Evolutionary conservation across 2,113 vertebrate species (phyloP).

Genomic region (Alligator sinensis): DNA sequence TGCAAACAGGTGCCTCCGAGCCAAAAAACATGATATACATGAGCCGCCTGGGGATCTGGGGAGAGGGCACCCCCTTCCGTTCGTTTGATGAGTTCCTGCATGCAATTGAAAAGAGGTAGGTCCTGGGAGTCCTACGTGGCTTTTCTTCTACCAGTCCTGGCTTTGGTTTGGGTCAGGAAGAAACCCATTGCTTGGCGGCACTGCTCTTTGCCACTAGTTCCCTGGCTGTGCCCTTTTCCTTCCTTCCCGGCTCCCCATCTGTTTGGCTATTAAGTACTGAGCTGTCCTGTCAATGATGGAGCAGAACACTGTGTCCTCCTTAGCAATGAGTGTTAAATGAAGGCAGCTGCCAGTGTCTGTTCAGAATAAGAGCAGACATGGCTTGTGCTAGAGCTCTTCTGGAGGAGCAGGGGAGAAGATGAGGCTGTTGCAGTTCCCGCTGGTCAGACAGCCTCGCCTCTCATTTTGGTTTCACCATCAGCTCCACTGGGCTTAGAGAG

Average conservation of each 20-base stretch:
- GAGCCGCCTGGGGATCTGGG: constrained; percentile 99
- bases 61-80: constrained; percentile 94
- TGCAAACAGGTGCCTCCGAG: constrained; percentile 92
- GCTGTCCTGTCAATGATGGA: background rate
- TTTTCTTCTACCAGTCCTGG: fast-evolving
- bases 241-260: background rate
- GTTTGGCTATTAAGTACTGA: background rate
- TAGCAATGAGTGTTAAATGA: background rate
- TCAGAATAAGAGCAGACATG: background rate
- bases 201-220: background rate
- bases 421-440: too few species aligned
- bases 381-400: background rate
- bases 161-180: background rate
- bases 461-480: too few species aligned
- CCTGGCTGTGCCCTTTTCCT: too few species aligned
- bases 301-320: background rate
- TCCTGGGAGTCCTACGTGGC: background rate
- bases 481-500: background rate
- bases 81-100: constrained; percentile 96
- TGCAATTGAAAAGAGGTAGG: constrained; percentile 95
- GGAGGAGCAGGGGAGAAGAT: too few species aligned
- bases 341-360: background rate
- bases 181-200: background rate
- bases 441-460: too few species aligned
- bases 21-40: constrained; percentile 99